Conservation (phyloP, 2,113 vertebrate genomes). For the Calidris pygmaea region DNA sequence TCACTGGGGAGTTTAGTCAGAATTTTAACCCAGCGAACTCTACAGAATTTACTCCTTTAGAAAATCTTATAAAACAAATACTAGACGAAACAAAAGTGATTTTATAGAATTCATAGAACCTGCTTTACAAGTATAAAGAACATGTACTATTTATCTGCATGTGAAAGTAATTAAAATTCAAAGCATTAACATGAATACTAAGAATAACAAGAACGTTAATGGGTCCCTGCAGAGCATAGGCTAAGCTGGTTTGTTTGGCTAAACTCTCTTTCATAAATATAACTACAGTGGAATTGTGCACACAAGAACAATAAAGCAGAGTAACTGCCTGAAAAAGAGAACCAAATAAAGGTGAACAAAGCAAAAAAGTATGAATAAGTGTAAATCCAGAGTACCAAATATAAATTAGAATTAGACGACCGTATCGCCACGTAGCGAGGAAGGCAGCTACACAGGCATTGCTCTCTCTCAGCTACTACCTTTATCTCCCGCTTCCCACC, state of each 20-base stretch:
- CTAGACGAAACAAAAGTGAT: not conserved
- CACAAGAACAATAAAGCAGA: conserved; percentile 50
- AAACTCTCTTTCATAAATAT: conserved; percentile 24
- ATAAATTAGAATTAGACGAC: not conserved
- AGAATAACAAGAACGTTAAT: conserved; percentile 43
- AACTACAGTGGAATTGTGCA: not conserved
- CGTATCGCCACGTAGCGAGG: not conserved
- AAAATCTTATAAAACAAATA: conserved; percentile 13
- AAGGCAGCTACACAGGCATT: not conserved
- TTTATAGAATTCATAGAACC: not conserved
- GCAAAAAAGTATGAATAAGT: not conserved
- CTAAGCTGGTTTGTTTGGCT: conserved; percentile 25
- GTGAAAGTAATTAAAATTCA: conserved; percentile 55
- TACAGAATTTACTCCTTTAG: not conserved
- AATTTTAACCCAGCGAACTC: not conserved
- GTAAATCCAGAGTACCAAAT: not conserved
- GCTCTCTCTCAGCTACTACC: not conserved
- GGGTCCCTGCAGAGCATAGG: not conserved
- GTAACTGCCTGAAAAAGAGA: not conserved
- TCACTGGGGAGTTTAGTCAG: not conserved
- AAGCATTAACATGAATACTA: conserved; percentile 46
- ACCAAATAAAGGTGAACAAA: not conserved
- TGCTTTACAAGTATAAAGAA: conserved; percentile 19
- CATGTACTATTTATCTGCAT: not conserved
- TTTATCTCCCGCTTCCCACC: not conserved